Percentiles rank a stretch among this genome's conserved stretches.
Evolutionary conservation across 2,888 invertebrate species (phyloP).

Genomic region (Penaeus monodon): DNA sequence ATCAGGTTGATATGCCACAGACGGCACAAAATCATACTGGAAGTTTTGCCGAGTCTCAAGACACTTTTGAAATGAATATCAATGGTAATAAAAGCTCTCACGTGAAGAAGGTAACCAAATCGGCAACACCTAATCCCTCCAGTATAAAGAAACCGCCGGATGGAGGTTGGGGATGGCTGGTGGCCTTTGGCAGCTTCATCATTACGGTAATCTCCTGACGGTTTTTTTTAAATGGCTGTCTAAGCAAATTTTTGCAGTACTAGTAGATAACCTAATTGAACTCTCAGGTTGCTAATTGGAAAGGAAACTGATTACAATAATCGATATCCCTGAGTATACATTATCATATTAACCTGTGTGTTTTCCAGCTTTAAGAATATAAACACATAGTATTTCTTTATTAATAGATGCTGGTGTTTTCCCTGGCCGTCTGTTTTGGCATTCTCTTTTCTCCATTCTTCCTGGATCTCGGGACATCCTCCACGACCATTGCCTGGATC

Average conservation of each 20-base stretch:
- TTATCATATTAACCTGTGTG: too few species aligned
- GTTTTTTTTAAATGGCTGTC: background rate
- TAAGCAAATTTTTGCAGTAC: background rate
- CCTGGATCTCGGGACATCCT: constrained; percentile 15
- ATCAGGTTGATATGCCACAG: too few species aligned
- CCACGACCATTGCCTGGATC: constrained; percentile 33
- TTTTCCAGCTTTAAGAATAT: too few species aligned
- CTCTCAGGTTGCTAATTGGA: background rate
- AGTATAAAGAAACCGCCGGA: background rate
- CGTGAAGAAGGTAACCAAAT: too few species aligned
- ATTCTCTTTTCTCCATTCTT: constrained; percentile 29
- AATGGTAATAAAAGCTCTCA: too few species aligned
- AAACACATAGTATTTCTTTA: too few species aligned
- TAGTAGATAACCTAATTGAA: background rate
- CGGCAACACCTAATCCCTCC: too few species aligned
- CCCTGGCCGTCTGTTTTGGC: constrained; percentile 8
- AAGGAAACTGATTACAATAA: too few species aligned
- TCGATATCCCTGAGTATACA: too few species aligned
- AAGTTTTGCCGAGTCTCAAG: too few species aligned
- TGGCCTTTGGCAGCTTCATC: constrained; percentile 11
- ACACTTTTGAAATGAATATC: too few species aligned
- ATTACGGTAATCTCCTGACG: constrained; percentile 14
- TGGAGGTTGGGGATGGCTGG: constrained; percentile 39
- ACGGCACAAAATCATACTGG: too few species aligned
- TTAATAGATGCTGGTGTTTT: background rate